phyloP scores from a whole-genome alignment of 1,140 invertebrate species.

The Leptinotarsa texana region DNA sequence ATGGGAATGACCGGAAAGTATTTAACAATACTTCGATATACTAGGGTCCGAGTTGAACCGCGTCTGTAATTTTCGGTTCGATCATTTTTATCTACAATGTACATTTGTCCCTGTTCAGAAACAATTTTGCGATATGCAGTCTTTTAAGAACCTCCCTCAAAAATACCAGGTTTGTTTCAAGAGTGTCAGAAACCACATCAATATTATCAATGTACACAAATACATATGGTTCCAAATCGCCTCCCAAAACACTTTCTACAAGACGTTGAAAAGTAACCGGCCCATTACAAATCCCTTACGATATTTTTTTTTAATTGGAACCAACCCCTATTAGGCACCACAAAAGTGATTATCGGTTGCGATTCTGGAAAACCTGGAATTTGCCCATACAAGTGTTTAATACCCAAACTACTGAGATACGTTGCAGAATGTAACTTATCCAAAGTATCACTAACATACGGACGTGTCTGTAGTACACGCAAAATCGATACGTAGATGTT shows the following conservation, averaged over 20 bases:
- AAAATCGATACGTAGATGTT: conserved; percentile 36
- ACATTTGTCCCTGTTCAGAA: not conserved
- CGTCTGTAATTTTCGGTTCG: too few species aligned
- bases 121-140: not conserved
- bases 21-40: too few species aligned
- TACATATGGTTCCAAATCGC: not conserved
- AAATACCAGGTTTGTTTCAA: not conserved
- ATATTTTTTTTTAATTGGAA: conserved; percentile 46
- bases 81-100: too few species aligned
- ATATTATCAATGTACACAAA: conserved; percentile 10
- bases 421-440: not conserved
- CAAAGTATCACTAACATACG: conserved; percentile 12
- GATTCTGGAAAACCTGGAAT: conserved; percentile 40
- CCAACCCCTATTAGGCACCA: conserved; percentile 39
- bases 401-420: conserved; percentile 41
- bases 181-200: not conserved
- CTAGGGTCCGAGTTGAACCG: too few species aligned
- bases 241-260: not conserved
- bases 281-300: conserved; percentile 2
- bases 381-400: conserved; percentile 49
- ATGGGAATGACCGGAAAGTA: too few species aligned
- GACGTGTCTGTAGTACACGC: conserved; percentile 51
- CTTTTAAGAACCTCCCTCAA: not conserved
- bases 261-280: not conserved
- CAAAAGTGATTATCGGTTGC: conserved; percentile 47